Conservation (phyloP, 1,140 invertebrate species). For the Drosophila pandora region DNA sequence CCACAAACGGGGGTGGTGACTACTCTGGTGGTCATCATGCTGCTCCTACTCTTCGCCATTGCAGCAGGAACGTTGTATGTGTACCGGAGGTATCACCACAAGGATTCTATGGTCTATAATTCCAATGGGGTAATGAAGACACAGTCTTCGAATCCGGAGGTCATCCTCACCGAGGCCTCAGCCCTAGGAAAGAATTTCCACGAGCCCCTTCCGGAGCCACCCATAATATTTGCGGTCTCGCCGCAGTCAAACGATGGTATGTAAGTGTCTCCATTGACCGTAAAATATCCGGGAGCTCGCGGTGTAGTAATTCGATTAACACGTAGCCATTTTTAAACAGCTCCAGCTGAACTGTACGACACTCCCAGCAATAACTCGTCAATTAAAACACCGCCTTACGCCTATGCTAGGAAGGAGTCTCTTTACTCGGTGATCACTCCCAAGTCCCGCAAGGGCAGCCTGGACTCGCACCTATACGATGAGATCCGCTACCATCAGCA, state of each 20-base stretch:
- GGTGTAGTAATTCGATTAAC: background rate
- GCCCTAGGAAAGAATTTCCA: slow-evolving; percentile 65
- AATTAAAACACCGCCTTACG: slow-evolving; percentile 67
- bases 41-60: slow-evolving; percentile 65
- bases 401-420: slow-evolving; percentile 78
- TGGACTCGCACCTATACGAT: slow-evolving; percentile 79
- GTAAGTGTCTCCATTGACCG: slow-evolving; percentile 72
- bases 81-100: slow-evolving; percentile 74
- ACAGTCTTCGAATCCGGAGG: slow-evolving; percentile 39
- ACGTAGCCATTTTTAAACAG: slow-evolving; percentile 29
- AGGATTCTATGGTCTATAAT: slow-evolving; percentile 58
- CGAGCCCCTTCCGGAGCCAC: slow-evolving; percentile 69
- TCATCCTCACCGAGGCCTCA: slow-evolving; percentile 56
- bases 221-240: slow-evolving; percentile 26
- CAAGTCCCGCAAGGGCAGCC: slow-evolving; percentile 77
- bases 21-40: slow-evolving; percentile 64
- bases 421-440: slow-evolving; percentile 75
- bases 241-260: slow-evolving; percentile 75
- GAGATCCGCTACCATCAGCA: slow-evolving; percentile 81
- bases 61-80: slow-evolving; percentile 67
- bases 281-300: slow-evolving; percentile 5
- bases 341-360: slow-evolving; percentile 74
- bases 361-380: slow-evolving; percentile 79
- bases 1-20: slow-evolving; percentile 64
- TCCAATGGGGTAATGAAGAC: slow-evolving; percentile 51